These are phyloP conservation scores for Sialis fuliginosa DNA, from an alignment of 2,888 invertebrate genomes.

Conservation along the genomic window DNA sequence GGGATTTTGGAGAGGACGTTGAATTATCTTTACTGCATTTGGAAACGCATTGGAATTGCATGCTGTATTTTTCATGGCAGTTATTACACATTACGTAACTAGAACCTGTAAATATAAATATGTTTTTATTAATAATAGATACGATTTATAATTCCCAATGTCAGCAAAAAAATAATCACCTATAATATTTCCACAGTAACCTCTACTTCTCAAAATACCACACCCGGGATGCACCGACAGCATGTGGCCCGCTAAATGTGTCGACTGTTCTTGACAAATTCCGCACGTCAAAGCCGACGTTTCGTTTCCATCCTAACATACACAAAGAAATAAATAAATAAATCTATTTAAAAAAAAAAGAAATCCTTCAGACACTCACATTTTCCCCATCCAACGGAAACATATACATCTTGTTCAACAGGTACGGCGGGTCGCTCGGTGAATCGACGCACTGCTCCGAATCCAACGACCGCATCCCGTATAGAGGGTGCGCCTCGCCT, in stretches of 20 bases:
- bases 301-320: too few relatives aligned
- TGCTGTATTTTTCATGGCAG: conserved; percentile 29
- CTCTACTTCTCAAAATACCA: conserved; percentile 27
- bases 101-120: conserved; percentile 18
- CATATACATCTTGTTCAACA: not conserved
- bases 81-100: conserved; percentile 31
- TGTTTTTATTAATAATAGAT: not conserved
- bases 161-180: conserved; percentile 14
- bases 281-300: conserved; percentile 20
- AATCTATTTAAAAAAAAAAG: not conserved
- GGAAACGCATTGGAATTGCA: conserved; percentile 6
- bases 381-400: not conserved
- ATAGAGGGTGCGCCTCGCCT: conserved; percentile 25
- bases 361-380: not conserved
- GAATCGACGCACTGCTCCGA: conserved; percentile 7
- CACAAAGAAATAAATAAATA: not conserved
- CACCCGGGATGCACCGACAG: conserved; percentile 34
- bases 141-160: not conserved
- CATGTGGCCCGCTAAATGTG: conserved; percentile 28
- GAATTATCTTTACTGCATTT: conserved; percentile 3
- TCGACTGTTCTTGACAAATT: conserved; percentile 26
- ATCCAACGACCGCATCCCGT: conserved; percentile 12
- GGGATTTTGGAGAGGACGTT: conserved; percentile 2
- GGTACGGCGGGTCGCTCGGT: not conserved
- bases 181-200: conserved; percentile 29